Evolutionary conservation across 23 tunicate genomes (phyloP).

Genomic region (Styela plicata): DNA sequence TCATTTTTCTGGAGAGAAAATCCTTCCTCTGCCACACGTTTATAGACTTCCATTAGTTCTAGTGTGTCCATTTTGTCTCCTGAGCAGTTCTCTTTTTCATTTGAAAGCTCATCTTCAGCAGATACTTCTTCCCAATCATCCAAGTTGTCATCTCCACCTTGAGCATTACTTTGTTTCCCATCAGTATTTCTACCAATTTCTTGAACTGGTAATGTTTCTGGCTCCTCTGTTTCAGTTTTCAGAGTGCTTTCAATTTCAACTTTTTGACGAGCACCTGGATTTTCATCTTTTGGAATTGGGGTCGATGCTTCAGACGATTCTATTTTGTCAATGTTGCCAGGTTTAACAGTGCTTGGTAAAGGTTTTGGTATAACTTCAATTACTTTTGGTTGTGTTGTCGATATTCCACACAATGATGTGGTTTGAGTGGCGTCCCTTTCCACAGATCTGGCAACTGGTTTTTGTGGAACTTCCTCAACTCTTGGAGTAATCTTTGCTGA

Average conservation of each 20-base stretch:
- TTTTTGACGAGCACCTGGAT: background rate
- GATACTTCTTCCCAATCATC: background rate
- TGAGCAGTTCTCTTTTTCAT: background rate
- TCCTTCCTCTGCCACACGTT: background rate
- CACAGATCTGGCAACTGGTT: background rate
- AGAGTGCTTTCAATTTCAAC: too few relatives aligned
- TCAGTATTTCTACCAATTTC: background rate
- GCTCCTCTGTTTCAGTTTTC: background rate
- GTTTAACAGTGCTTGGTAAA: background rate
- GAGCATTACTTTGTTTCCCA: background rate
- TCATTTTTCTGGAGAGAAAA: too few relatives aligned
- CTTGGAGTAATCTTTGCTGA: background rate
- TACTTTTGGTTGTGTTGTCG: too few relatives aligned
- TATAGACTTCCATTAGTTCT: background rate
- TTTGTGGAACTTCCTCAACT: background rate
- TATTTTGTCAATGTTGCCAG: background rate
- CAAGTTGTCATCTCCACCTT: background rate
- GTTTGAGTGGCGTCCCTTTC: too few relatives aligned
- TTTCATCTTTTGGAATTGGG: background rate
- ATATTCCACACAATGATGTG: too few relatives aligned
- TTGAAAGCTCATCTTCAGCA: background rate
- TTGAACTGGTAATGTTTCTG: background rate
- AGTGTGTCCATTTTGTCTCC: background rate
- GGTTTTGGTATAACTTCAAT: too few relatives aligned
- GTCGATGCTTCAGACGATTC: background rate